These are phyloP conservation scores for Mythimna lalbum DNA, from an alignment of 2,888 invertebrate genomes.

Conservation along the genomic window DNA sequence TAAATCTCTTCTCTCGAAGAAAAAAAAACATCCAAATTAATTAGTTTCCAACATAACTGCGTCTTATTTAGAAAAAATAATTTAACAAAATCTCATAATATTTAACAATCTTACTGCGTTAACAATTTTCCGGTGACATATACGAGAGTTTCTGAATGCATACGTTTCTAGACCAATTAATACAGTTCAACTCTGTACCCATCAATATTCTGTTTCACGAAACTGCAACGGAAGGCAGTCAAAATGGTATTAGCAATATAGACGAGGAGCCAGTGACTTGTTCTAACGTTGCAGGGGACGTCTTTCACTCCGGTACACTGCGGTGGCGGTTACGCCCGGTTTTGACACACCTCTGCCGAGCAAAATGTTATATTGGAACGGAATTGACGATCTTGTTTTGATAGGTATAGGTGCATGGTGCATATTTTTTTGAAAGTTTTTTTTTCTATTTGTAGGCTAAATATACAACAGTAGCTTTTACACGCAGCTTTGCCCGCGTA, in stretches of 20 bases:
- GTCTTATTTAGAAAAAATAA: no score
- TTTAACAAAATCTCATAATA: no score
- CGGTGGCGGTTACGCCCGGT: conserved; percentile 38
- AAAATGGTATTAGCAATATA: conserved; percentile 16
- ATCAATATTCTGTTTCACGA: conserved; percentile 13
- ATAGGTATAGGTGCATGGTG: background rate
- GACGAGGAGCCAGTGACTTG: conserved; percentile 37
- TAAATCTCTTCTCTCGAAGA: no score
- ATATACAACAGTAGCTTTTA: no score
- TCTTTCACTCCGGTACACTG: conserved; percentile 40
- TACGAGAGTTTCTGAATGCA: background rate
- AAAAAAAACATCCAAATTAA: no score
- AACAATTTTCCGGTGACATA: background rate
- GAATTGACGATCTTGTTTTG: conserved; percentile 28
- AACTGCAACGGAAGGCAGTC: background rate
- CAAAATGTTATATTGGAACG: conserved; percentile 16
- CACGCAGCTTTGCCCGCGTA: no score
- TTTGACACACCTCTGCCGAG: conserved; percentile 38
- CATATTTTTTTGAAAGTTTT: background rate
- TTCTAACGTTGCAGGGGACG: conserved; percentile 32
- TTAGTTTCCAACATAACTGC: no score
- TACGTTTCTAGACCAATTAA: background rate
- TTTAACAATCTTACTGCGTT: no score
- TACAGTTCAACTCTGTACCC: background rate
- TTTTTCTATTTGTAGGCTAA: background rate